phyloP scores from a whole-genome alignment of 2,113 vertebrate genomes.

The Xiphophorus couchianus region DNA sequence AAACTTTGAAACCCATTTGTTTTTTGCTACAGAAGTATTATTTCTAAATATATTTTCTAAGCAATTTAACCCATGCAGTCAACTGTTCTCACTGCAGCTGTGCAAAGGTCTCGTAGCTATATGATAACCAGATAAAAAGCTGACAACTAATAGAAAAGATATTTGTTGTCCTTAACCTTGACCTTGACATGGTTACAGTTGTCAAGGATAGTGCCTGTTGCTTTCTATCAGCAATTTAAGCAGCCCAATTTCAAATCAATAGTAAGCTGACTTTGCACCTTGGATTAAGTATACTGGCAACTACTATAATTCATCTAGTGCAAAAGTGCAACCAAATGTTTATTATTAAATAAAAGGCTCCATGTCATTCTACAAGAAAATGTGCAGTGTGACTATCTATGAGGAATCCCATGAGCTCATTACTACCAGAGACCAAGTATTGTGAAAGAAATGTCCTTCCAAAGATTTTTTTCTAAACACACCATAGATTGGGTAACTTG shows the following conservation, averaged over 20 bases:
- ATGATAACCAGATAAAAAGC: constrained; percentile 23
- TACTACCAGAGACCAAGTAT: background rate
- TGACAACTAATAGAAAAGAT: constrained; percentile 10
- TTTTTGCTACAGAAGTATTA: too few species aligned
- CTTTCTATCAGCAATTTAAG: constrained; percentile 29
- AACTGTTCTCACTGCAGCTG: background rate
- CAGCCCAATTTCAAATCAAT: background rate
- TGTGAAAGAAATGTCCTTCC: constrained; percentile 6
- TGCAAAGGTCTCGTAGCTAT: constrained; percentile 10
- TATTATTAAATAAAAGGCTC: too few species aligned
- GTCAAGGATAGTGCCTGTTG: constrained; percentile 3
- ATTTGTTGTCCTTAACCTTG: constrained; percentile 22
- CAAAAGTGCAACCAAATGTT: background rate
- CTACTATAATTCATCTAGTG: background rate
- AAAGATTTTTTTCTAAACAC: background rate
- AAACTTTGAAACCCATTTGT: too few species aligned
- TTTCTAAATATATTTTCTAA: too few species aligned
- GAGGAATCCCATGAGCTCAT: background rate
- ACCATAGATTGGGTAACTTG: background rate
- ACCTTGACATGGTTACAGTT: constrained; percentile 23
- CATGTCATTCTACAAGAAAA: background rate
- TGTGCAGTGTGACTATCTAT: background rate
- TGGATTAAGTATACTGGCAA: background rate
- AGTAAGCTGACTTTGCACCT: background rate
- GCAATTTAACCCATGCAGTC: background rate